These are phyloP conservation scores for Pelmatolapia mariae DNA, from an alignment of 2,113 vertebrate genomes.

Conservation along the genomic window DNA sequence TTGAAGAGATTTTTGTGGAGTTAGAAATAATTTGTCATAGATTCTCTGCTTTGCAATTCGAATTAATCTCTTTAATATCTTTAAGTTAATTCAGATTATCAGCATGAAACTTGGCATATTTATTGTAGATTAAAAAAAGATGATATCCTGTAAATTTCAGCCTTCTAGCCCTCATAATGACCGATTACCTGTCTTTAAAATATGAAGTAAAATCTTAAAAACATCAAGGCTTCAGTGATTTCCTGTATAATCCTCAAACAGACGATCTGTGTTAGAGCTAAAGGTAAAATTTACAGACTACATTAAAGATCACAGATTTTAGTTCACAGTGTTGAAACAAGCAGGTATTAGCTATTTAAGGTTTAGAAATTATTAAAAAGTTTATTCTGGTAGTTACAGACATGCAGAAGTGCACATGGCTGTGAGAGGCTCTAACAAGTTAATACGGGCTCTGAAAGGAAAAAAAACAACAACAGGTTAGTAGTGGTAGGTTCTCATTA, in stretches of 20 bases:
- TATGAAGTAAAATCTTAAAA: fast-evolving
- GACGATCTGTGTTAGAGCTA: fast-evolving
- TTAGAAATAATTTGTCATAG: fast-evolving
- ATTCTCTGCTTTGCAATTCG: not conserved
- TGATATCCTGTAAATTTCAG: not conserved
- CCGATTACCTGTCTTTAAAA: fast-evolving
- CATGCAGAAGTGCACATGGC: not conserved
- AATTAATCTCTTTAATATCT: fast-evolving
- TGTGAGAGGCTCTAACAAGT: not conserved
- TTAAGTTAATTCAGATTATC: fast-evolving
- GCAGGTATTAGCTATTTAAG: fast-evolving
- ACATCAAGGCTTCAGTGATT: fast-evolving
- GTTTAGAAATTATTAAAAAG: fast-evolving
- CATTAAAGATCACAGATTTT: not conserved
- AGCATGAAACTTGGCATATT: not conserved
- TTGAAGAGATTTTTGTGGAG: not conserved
- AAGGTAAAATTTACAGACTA: not conserved
- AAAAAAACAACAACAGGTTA: not conserved
- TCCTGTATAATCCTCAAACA: fast-evolving
- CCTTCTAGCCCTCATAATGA: fast-evolving
- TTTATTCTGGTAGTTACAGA: fast-evolving
- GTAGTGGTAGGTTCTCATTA: not conserved
- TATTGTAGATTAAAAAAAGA: not conserved
- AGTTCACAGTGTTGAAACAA: fast-evolving
- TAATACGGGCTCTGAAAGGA: fast-evolving